Percentiles rank a stretch among this genome's conserved stretches.
Evolutionary conservation across 1,140 invertebrate species (phyloP).

Genomic region (Stegodyphus dumicola): DNA sequence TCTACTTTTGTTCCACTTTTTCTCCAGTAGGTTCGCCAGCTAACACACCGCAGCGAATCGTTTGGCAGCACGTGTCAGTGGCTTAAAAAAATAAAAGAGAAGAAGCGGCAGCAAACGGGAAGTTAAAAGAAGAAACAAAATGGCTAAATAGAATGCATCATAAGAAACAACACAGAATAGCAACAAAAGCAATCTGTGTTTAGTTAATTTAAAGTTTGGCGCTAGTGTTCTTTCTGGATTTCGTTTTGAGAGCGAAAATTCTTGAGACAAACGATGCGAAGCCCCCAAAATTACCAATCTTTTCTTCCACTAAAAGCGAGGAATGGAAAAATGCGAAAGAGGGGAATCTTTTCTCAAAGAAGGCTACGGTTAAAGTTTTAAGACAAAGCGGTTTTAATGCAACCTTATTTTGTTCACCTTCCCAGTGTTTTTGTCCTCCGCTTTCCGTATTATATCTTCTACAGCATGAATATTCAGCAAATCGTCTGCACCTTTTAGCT

Average conservation of each 20-base stretch:
- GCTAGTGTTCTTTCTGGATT: constrained; percentile 41
- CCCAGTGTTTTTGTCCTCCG: constrained; percentile 40
- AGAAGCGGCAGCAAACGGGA: constrained; percentile 27
- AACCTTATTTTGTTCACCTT: constrained; percentile 54
- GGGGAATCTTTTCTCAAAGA: constrained; percentile 36
- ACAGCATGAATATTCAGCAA: constrained; percentile 58
- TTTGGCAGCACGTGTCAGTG: constrained; percentile 58
- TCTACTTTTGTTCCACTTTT: constrained; percentile 9
- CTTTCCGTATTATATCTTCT: constrained; percentile 30
- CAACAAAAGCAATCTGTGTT: constrained; percentile 56
- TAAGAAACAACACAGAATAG: constrained; percentile 43
- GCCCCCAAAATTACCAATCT: constrained; percentile 54
- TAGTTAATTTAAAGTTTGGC: constrained; percentile 59
- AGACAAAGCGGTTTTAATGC: constrained; percentile 52
- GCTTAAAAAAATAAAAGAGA: constrained; percentile 14
- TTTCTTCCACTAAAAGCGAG: constrained; percentile 36
- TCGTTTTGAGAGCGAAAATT: constrained; percentile 49
- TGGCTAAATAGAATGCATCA: constrained; percentile 56
- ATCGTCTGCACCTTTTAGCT: constrained; percentile 49
- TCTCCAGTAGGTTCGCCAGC: constrained; percentile 10
- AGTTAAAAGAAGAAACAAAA: constrained; percentile 48
- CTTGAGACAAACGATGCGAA: constrained; percentile 52
- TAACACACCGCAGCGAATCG: constrained; percentile 39
- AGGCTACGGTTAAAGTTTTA: constrained; percentile 41
- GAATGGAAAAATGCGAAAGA: constrained; percentile 39